phyloP scores from a whole-genome alignment of 2,888 invertebrate species.

The Eupithecia inturbata region DNA sequence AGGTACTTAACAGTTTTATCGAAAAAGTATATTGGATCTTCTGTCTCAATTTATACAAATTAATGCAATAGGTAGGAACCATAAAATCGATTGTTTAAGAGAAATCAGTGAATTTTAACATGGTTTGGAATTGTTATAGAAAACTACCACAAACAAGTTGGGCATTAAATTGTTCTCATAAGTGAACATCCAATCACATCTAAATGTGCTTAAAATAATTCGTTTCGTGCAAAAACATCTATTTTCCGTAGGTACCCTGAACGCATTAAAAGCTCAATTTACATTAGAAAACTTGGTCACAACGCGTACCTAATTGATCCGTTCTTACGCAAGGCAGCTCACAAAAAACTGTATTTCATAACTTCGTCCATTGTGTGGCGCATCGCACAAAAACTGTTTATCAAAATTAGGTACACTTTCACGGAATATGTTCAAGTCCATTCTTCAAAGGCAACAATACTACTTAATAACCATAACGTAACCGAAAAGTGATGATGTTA shows the following conservation, averaged over 20 bases:
- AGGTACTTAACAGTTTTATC: background rate
- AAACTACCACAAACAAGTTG: background rate
- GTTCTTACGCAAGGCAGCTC: slow-evolving; percentile 35
- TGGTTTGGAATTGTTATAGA: background rate
- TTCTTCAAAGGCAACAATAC: slow-evolving; percentile 40
- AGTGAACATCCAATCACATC: background rate
- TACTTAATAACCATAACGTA: slow-evolving; percentile 50
- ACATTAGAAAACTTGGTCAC: slow-evolving; percentile 19
- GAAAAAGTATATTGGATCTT: background rate
- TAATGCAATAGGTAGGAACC: background rate
- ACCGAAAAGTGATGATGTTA: slow-evolving; percentile 49
- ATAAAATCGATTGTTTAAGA: background rate
- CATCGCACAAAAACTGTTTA: slow-evolving; percentile 36
- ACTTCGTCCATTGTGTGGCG: slow-evolving; percentile 38
- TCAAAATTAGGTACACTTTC: slow-evolving; percentile 47
- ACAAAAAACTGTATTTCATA: slow-evolving; percentile 37
- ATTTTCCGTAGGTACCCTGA: background rate
- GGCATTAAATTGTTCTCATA: background rate
- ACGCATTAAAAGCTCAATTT: slow-evolving; percentile 1
- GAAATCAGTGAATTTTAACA: background rate
- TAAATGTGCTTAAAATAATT: background rate
- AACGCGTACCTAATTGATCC: slow-evolving; percentile 20
- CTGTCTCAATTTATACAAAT: background rate
- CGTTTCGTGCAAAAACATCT: background rate
- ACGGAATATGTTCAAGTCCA: slow-evolving; percentile 37